Evolutionary conservation across 2,113 vertebrate genomes (phyloP).

Genomic region (Abramis brama): DNA sequence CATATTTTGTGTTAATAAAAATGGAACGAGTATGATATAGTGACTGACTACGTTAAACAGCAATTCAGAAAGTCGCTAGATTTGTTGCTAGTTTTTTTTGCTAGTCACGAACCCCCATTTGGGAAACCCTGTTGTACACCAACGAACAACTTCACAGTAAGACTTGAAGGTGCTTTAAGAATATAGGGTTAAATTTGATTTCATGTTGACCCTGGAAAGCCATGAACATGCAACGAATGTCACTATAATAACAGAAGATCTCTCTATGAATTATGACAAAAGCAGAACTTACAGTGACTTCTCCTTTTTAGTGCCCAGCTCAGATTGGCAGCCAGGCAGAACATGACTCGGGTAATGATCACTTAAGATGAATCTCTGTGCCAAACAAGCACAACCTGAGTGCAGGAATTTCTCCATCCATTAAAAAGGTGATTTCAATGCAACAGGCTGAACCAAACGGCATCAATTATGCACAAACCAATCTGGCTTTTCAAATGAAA

Average conservation of each 20-base stretch:
- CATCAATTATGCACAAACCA: constrained; percentile 58
- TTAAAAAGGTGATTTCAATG: constrained; percentile 41
- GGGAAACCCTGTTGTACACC: too few relatives aligned
- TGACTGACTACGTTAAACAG: too few relatives aligned
- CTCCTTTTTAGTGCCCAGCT: not conserved
- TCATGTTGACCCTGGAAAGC: not conserved
- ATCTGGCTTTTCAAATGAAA: constrained; percentile 45
- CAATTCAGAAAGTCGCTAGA: too few relatives aligned
- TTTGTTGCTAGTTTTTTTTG: too few relatives aligned
- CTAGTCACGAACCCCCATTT: too few relatives aligned
- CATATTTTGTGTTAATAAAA: too few relatives aligned
- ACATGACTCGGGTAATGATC: not conserved
- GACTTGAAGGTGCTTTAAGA: not conserved
- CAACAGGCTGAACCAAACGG: constrained; percentile 37
- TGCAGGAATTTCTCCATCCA: constrained; percentile 1
- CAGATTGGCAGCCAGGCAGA: not conserved
- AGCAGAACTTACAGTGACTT: not conserved
- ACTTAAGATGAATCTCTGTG: constrained; percentile 37
- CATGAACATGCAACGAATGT: not conserved
- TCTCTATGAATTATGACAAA: not conserved
- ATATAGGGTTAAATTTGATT: not conserved
- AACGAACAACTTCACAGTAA: too few relatives aligned
- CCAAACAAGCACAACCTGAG: constrained; percentile 37
- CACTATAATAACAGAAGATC: not conserved
- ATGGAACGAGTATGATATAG: too few relatives aligned